Conservation (phyloP, 2,888 invertebrate species). For the Zele albiditarsus region DNA sequence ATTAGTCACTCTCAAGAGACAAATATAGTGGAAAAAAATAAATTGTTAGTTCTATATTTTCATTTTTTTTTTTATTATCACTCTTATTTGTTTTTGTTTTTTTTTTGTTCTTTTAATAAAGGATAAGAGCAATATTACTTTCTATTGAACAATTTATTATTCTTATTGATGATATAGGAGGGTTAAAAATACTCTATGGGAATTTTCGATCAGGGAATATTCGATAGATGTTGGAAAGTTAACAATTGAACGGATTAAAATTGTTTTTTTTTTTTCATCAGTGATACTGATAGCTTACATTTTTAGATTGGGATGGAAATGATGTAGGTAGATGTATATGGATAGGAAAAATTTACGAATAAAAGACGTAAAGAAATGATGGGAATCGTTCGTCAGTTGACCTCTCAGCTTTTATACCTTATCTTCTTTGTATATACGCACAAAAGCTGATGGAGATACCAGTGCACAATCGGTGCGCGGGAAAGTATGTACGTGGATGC, state of each 20-base stretch:
- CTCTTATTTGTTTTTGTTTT: not conserved
- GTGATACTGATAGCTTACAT: not conserved
- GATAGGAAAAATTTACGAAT: not conserved
- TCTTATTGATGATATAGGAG: not conserved
- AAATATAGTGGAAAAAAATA: slow-evolving; percentile 1
- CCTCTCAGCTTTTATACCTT: slow-evolving; percentile 9
- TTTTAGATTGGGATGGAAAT: not conserved
- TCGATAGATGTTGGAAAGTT: too few relatives aligned
- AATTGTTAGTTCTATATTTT: not conserved
- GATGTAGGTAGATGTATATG: not conserved
- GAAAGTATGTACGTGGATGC: slow-evolving; percentile 43
- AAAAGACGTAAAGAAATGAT: not conserved
- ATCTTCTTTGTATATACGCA: not conserved
- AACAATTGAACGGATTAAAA: too few relatives aligned
- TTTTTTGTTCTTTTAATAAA: not conserved
- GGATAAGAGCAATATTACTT: not conserved
- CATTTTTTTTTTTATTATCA: not conserved
- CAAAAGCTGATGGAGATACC: not conserved
- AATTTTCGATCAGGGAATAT: too few relatives aligned
- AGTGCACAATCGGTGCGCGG: slow-evolving; percentile 7
- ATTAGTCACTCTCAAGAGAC: slow-evolving; percentile 10
- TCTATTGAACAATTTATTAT: not conserved
- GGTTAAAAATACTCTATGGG: too few relatives aligned
- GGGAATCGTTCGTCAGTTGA: slow-evolving; percentile 35
- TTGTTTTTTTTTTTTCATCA: not conserved